Evolutionary conservation across 2,113 vertebrate genomes (phyloP).

Genomic region (Semicossyphus pulcher): DNA sequence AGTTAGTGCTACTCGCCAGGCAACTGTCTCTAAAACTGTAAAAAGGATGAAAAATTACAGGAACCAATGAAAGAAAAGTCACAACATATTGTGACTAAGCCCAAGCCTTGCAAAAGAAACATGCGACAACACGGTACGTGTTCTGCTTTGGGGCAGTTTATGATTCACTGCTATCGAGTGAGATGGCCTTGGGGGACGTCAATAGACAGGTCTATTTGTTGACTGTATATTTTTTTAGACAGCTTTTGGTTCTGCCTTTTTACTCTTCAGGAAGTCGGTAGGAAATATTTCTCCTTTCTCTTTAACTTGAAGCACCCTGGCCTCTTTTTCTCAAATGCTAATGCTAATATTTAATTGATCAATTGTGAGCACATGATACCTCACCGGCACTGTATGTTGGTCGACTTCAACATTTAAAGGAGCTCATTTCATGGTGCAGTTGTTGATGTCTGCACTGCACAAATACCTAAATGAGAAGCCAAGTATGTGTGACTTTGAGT

Average conservation of each 20-base stretch:
- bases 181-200: constrained; percentile 51
- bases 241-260: no score
- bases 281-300: constrained; percentile 1
- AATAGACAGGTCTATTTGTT: constrained; percentile 37
- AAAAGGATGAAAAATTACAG: constrained; percentile 22
- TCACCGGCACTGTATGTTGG: neutral
- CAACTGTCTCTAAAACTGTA: neutral
- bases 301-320: neutral
- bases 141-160: constrained; percentile 48
- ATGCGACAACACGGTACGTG: constrained; percentile 32
- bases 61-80: neutral
- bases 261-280: no score
- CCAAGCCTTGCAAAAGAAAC: constrained; percentile 41
- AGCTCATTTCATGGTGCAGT: constrained; percentile 38
- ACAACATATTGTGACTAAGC: constrained; percentile 27
- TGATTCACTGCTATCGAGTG: constrained; percentile 54
- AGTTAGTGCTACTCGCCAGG: constrained; percentile 17
- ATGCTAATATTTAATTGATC: neutral
- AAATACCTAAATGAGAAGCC: constrained; percentile 51
- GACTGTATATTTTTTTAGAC: neutral
- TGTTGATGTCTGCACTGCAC: constrained; percentile 36
- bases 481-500: constrained; percentile 36
- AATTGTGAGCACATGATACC: neutral
- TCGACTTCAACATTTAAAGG: neutral
- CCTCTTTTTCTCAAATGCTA: constrained; percentile 1